phyloP scores from a whole-genome alignment of 2,113 vertebrate species.

The Cathartes aura region DNA sequence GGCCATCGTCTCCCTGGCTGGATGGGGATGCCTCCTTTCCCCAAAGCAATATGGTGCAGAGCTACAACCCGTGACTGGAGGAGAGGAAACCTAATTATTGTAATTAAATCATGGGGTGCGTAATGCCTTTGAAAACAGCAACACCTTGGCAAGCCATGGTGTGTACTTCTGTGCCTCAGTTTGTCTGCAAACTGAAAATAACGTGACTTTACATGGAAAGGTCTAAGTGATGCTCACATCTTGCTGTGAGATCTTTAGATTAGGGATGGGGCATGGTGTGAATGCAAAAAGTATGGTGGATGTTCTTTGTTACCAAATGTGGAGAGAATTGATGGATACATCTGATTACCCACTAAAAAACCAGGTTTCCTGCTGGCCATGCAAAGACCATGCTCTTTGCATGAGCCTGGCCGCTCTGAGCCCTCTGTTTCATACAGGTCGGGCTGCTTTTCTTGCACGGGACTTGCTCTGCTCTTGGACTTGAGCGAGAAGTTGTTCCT shows the following conservation, averaged over 20 bases:
- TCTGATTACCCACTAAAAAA: background rate
- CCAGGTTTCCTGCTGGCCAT: background rate
- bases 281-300: background rate
- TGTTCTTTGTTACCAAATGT: background rate
- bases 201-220: rapidly evolving
- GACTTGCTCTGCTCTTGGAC: background rate
- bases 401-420: rapidly evolving
- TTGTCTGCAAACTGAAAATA: background rate
- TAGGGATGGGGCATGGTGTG: background rate
- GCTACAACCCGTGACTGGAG: background rate
- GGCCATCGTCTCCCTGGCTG: rapidly evolving
- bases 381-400: rapidly evolving
- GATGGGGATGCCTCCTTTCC: rapidly evolving
- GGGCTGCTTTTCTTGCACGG: background rate
- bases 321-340: background rate
- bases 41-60: background rate
- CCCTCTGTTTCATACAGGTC: background rate
- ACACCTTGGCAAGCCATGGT: rapidly evolving
- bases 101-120: background rate
- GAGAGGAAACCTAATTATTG: background rate
- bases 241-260: background rate
- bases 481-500: background rate
- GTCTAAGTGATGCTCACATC: background rate
- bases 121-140: background rate
- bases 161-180: background rate